Conservation (phyloP, 1,140 invertebrate species). For the Drosophila pseudoobscura region DNA sequence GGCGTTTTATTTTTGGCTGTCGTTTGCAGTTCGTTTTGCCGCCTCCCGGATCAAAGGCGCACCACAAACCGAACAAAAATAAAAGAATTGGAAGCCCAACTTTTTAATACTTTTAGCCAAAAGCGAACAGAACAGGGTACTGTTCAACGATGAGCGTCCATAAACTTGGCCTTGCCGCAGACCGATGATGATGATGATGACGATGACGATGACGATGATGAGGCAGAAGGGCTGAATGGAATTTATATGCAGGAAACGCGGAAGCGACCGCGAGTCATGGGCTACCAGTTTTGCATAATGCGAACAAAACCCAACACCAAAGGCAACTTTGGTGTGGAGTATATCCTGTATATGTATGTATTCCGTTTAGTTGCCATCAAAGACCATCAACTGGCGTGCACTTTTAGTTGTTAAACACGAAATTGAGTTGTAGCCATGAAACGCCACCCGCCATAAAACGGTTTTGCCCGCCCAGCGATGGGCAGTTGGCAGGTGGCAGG, state of each 20-base stretch:
- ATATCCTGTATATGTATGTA: not conserved
- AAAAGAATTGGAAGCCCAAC: conserved; percentile 31
- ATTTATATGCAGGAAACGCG: conserved; percentile 62
- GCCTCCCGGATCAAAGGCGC: conserved; percentile 52
- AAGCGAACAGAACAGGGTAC: conserved; percentile 8
- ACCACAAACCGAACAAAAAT: not conserved
- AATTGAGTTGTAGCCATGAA: conserved; percentile 38
- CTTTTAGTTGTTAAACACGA: conserved; percentile 53
- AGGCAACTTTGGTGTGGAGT: conserved; percentile 2
- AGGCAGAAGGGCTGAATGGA: conserved; percentile 28
- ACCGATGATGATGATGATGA: conserved; percentile 7
- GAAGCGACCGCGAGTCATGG: conserved; percentile 33
- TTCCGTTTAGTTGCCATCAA: not conserved
- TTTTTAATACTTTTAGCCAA: conserved; percentile 68
- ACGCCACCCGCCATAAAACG: conserved; percentile 39
- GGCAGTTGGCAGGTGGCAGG: no score
- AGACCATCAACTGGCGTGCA: conserved; percentile 39
- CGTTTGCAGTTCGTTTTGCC: conserved; percentile 15
- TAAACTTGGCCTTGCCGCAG: conserved; percentile 46
- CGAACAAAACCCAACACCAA: not conserved
- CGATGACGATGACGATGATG: conserved; percentile 7
- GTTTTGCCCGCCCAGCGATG: no score
- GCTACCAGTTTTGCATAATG: conserved; percentile 38
- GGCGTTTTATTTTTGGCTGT: not conserved
- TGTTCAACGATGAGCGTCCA: conserved; percentile 8